Evolutionary conservation across 2,888 invertebrate genomes (phyloP).

Genomic region (Drosophila fungiperda): DNA sequence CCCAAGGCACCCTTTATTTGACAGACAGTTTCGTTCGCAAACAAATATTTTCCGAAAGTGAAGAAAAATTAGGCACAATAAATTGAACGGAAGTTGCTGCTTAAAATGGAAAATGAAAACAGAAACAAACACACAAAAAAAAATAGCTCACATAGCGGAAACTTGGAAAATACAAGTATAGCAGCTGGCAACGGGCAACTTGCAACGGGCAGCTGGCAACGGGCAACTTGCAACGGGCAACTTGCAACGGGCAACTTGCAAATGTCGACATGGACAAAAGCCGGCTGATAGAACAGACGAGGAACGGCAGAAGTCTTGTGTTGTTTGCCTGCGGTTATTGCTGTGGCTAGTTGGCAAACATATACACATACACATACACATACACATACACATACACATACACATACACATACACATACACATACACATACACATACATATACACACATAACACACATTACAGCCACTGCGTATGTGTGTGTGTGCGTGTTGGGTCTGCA

Average conservation of each 20-base stretch:
- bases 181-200: slow-evolving; percentile 16
- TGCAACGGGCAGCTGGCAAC: slow-evolving; percentile 13
- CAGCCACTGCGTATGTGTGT: slow-evolving; percentile 11
- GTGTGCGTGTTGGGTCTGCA: slow-evolving; percentile 8
- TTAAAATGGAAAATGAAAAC: slow-evolving; percentile 61
- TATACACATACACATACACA: slow-evolving; percentile 18
- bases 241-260: neutral
- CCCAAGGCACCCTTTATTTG: slow-evolving; percentile 42
- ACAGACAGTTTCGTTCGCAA: slow-evolving; percentile 28
- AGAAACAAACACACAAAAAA: slow-evolving; percentile 15
- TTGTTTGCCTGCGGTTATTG: slow-evolving; percentile 65
- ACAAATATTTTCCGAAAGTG: slow-evolving; percentile 67
- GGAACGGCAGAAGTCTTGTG: slow-evolving; percentile 15
- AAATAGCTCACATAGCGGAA: slow-evolving; percentile 38
- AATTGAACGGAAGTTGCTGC: slow-evolving; percentile 82
- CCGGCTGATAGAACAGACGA: neutral
- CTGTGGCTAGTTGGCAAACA: slow-evolving; percentile 59
- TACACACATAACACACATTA: slow-evolving; percentile 6
- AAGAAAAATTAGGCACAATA: slow-evolving; percentile 80
- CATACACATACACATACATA: too few species aligned
- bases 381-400: neutral
- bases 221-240: slow-evolving; percentile 17
- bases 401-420: neutral
- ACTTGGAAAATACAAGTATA: slow-evolving; percentile 32
- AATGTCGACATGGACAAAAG: slow-evolving; percentile 22